Base-by-base conservation (phyloP, 2,113 vertebrate genomes). In the Silurus asotus region DNA sequence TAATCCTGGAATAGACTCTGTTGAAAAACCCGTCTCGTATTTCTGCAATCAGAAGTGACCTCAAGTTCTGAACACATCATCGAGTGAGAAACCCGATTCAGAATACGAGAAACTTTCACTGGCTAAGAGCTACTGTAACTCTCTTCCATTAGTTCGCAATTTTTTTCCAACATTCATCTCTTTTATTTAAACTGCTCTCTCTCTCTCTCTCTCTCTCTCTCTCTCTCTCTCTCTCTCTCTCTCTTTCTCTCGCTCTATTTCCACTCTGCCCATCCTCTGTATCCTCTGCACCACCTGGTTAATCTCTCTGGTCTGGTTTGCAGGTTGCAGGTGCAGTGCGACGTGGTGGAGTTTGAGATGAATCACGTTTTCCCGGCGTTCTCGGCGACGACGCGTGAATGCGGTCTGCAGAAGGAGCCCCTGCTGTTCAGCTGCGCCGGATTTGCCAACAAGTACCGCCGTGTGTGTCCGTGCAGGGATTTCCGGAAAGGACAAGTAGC, bases 401-500 rank as follows among this genome's bases (percentile, higher is more conserved):
- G 98, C 89, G 94, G 95, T 93, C 95, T 99, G 78, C 98, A 99
- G 94, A 97, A 96, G 90, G 97, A 99, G 70, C 94, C 96, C 0
- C 93, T 99, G 88, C 96, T 99, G 67, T 99, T 97, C 94, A 99
- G 98, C 94, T 99, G 98, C 0, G 96, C 98, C 0, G 97, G 98
- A 28, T 92, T 94, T 91, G 95, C 93, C 85, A 17, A 91, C 90
- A 97, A 97, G 92, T 96, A 97, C 94, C 95, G 91, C 78, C 96
- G 98, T 19, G 94, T 99, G 9, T 99, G 98, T 86, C 97, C 98
- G 6, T 99, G 98, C 91, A 96, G 98, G 0, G 96, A 98, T 93
- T 99, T 95, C 92, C 96, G 92, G 20, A 90, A 76, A 0, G 97
- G 97, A 89, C 98, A 99, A 92, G 96, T 99, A 94, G 98, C 98